Evolutionary conservation across 2,113 vertebrate species (phyloP).

Genomic region (Pardalotus punctatus): DNA sequence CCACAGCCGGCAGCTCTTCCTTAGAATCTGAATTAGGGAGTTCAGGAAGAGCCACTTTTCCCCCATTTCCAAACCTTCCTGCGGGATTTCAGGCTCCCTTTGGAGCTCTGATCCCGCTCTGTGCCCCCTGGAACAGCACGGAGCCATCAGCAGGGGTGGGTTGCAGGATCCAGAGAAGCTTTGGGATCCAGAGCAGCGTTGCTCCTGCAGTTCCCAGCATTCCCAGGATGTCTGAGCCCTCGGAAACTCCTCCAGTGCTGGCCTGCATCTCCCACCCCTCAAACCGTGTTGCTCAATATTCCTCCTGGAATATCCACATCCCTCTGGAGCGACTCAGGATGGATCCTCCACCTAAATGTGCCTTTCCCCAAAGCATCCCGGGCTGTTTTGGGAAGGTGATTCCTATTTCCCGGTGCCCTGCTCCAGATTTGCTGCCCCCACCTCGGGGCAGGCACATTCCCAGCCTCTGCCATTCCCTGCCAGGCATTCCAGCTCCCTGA

Average conservation of each 20-base stretch:
- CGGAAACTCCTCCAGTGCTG: neutral
- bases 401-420: rapidly evolving
- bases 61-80: neutral
- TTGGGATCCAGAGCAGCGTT: neutral
- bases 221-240: neutral
- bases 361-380: neutral
- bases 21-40: neutral
- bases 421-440: neutral
- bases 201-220: neutral
- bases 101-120: neutral
- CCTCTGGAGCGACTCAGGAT: rapidly evolving
- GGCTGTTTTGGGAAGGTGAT: neutral
- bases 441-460: neutral
- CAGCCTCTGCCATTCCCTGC: neutral
- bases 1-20: neutral
- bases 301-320: neutral
- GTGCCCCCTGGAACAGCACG: rapidly evolving
- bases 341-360: neutral
- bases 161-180: neutral
- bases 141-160: neutral
- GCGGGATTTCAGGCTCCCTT: neutral
- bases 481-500: neutral
- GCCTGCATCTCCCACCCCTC: neutral
- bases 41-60: neutral
- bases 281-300: rapidly evolving